Evolutionary conservation across 2,888 invertebrate species (phyloP).

Genomic region (Apodemia mormo): DNA sequence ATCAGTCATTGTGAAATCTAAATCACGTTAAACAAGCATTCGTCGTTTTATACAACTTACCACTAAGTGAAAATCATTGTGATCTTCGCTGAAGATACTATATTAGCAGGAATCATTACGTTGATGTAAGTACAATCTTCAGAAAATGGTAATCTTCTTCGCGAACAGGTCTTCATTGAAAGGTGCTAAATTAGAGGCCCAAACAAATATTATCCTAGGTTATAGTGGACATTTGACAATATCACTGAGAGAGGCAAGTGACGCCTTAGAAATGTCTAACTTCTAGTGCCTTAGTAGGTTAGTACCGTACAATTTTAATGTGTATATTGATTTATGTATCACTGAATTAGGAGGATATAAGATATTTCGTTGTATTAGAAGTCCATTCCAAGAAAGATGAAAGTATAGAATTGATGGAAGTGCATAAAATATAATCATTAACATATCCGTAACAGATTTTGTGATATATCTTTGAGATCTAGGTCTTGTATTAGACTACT

Average conservation of each 20-base stretch:
- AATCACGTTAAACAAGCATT: background rate
- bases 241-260: background rate
- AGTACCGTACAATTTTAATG: too few species aligned
- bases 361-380: background rate
- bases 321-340: background rate
- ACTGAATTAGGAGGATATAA: too few species aligned
- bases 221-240: background rate
- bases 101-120: constrained; percentile 1
- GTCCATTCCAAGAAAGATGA: background rate
- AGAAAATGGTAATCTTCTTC: background rate
- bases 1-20: background rate
- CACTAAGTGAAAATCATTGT: constrained; percentile 9
- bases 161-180: background rate
- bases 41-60: constrained; percentile 5
- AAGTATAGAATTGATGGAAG: too few species aligned
- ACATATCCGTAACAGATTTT: too few species aligned
- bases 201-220: constrained; percentile 6
- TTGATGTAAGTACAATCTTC: background rate
- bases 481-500: too few species aligned
- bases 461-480: too few species aligned
- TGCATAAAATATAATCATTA: too few species aligned
- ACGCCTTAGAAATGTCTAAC: background rate
- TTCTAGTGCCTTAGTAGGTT: too few species aligned
- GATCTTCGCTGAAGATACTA: background rate
- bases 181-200: background rate